Base-by-base conservation (phyloP, 2,888 invertebrate species). In the Anoplius nigerrimus region DNA sequence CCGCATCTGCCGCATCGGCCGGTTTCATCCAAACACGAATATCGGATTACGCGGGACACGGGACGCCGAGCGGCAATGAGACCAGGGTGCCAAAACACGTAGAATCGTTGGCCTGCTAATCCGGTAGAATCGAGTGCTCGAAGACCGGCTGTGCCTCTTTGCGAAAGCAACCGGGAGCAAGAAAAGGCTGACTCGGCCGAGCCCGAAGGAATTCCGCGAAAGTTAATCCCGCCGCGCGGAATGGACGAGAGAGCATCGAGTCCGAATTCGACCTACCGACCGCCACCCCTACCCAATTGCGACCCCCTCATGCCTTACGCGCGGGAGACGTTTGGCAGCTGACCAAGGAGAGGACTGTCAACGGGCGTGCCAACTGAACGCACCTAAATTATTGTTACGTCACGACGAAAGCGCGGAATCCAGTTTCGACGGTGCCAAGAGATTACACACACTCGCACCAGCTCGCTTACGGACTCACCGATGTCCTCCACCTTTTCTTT, bases 381-480 rank as follows among this genome's bases (percentile, higher is more conserved):
- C 75, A 82, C 78, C 81, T 82, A 81, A 84, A 84, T 84, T 84
- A 84, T 82, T 76, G 82, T 84, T 84, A 80, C 80, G 78, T 84
- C 80, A 79, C 71, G 66, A 62, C 64, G 62, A 71, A 66, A 78
- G 55, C 66, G 67, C 62, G 65, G 72, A 72, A 72, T 77, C 69
- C 54, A 58, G 72, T 60, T 61, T 69, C 53, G 48, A 46, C 74
- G 46, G 53, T 80, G 80, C 82, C 82, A 82, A 82, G 69, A 76
- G 79, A 80, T 79, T 76, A 81, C 64, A 21, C 61, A 56, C 21
- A 48, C 46, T 16, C 55, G 22, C 63, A 54, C 48, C n/a, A n/a
- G n/a, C n/a, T n/a, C n/a, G n/a, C n/a, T n/a, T n/a, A n/a, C n/a
- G n/a, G n/a, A n/a, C n/a, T n/a, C n/a, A n/a, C n/a, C n/a, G n/a